phyloP scores from a whole-genome alignment of 2,113 vertebrate species.

The Nicator chloris region DNA sequence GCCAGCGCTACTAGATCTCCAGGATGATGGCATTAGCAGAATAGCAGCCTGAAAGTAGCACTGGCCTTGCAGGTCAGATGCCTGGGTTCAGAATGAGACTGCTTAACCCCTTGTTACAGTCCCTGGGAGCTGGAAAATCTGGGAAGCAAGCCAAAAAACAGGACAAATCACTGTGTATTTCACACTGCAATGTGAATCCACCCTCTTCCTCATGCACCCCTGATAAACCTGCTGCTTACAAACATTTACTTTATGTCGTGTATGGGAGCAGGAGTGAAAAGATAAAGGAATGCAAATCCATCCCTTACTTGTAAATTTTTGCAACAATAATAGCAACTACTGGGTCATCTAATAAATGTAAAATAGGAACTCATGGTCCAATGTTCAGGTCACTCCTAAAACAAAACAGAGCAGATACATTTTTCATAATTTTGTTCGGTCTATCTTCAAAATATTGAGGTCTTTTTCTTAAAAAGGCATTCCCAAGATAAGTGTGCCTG shows the following conservation, averaged over 20 bases:
- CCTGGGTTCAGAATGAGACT: background rate
- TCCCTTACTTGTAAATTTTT: background rate
- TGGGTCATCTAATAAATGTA: background rate
- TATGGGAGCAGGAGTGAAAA: background rate
- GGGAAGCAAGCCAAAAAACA: background rate
- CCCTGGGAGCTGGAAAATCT: background rate
- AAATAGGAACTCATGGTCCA: background rate
- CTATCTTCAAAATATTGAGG: background rate
- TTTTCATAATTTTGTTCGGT: background rate
- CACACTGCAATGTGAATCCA: background rate
- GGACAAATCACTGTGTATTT: background rate
- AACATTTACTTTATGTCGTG: background rate
- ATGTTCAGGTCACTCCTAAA: background rate
- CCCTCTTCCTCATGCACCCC: accelerated
- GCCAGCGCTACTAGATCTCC: background rate
- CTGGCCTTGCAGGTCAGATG: background rate
- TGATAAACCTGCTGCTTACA: background rate
- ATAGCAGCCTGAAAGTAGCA: background rate
- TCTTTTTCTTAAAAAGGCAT: background rate
- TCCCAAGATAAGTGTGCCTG: background rate
- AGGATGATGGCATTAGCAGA: background rate
- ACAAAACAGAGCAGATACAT: background rate
- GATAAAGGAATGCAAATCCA: background rate
- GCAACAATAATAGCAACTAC: background rate
- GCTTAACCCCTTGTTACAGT: background rate